Evolutionary conservation across 30 jellyfish, hydroid and myxozoan genomes (phyloP), one percentile per base, ranked within the genome.

Genomic region (Hydractinia symbiolongicarpus): DNA sequence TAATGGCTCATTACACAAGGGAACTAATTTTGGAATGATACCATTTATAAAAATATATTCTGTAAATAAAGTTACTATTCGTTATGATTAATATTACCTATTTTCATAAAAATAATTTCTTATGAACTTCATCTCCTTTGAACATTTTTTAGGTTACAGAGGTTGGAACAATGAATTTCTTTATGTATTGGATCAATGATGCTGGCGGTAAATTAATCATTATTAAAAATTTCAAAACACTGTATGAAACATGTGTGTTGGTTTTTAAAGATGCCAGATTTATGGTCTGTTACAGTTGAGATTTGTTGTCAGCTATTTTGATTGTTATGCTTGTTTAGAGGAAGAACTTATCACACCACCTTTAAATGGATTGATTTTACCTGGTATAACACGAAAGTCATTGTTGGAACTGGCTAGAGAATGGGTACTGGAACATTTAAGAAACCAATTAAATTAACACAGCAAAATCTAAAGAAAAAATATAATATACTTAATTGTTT

Each of bases 101-200:
- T 30, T 30, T 2, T 30, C 44, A 30, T 0, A 30, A 30, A 30
- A 30, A 30, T 30, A 30, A 30, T 30, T 30, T 30, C 44, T 30
- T 30, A 30, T 30, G 44, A 30, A 1, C 44, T 30, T 30, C 44
- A 30, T 30, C 44, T 30, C 44, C 2, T 30, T 30, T 30, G 2
- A 30, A 30, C 44, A 2, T 51, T n/a, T 6, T 61, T 21, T 16
- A 89, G 97, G 97, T 91, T 20, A 91, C 98, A 7, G 98, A 91
- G 83, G 96, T 86, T 66, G 98, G 98, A 51, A 91, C 98, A 20
- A 91, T 91, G 98, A 91, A 91, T 62, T 17, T 91, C 20, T 91
- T 91, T 77, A 83, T 91, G 95, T 83, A 82, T 79, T 86, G 96
- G 98, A 69, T 79, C 70, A 91, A 91, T 58, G 96, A 91, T 11